Evolutionary conservation across 2,113 vertebrate species (phyloP), one percentile per base, ranked within the genome.

Genomic region (Ptilonorhynchus violaceus): DNA sequence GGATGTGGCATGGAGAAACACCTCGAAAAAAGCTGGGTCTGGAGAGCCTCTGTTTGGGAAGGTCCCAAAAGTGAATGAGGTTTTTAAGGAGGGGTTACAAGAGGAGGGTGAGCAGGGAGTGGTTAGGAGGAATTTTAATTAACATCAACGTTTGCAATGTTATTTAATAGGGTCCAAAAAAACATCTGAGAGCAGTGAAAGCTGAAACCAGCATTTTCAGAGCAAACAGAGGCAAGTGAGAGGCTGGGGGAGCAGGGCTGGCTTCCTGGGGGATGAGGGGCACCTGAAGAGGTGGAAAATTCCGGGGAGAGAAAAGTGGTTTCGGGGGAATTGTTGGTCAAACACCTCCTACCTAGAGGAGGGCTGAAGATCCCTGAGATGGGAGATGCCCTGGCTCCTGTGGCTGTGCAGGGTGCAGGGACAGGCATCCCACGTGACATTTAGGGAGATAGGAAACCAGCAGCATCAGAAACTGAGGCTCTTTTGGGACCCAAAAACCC

Each of bases 101-200:
- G 88, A 68, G 0, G 10, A 93, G 78, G 82, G 88, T 27, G 64
- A 93, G 60, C 55, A 55, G 81, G 92, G 88, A 96, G 95, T 3
- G 78, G 88, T 81, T 96, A 53, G 56, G 80, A 96, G 73, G 91
- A 95, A 96, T 96, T 91, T 96, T 95, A 96, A 97, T 96, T 95
- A 93, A 88, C 88, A 69, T 79, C 94, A 96, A 85, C 21, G 0
- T 92, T 93, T 27, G 39, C 77, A n/a, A 3, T 49, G 72, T 68
- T 91, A 28, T 67, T 91, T 89, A 96, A 68, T 94, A 56, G 89
- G 44, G 84, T 68, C 95, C 60, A 84, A 96, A 91, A 89, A 85
- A 89, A 11, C 39, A 67, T 92, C 77, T 92, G 93, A 96, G 89
- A 81, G 66, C 44, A 84, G 47, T 53, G 77, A 91, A 87, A 84